Evolutionary conservation across 2,113 vertebrate species (phyloP), one percentile per base, ranked within the genome.

Genomic region (Hypomesus transpacificus): DNA sequence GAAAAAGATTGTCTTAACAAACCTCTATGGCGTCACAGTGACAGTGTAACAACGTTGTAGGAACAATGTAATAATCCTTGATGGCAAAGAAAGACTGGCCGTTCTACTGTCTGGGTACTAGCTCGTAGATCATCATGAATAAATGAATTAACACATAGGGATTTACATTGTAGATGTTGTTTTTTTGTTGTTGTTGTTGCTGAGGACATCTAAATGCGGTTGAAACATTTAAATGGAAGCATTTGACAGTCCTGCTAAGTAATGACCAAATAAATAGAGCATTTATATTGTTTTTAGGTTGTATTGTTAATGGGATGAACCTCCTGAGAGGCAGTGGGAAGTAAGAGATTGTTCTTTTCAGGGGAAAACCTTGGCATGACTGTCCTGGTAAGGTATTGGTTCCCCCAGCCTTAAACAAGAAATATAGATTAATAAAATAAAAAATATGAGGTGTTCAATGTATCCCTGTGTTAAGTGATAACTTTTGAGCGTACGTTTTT

Each of bases 251-350:
- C 78, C 80, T 87, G 80, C 86, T 80, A 82, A 85, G 83, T 88
- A 87, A 85, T 85, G 81, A 88, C 80, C 85, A 80, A 88, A 86
- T 88, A 86, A 87, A 87, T 81, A 84, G 80, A 88, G 81, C 69
- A 86, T 85, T 80, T 86, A 81, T 82, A 84, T 88, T 84, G 74
- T 76, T 84, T 63, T 79, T 52, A 68, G 58, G 26, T 51, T 74
- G 67, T 61, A 22, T 39, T 53, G 56, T 68, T 18, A 24, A 20
- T 31, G 61, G 20, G 26, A 28, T 18, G 61, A 21, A n/a, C 16
- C 17, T 39, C 14, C 20, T 14, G 7, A 8, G 9, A 7, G 39
- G 11, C 39, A 46, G 7, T 46, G 39, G 39, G 39, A 11, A 26
- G 24, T 26, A 26, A 46, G 39, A 46, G 8, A 13, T 46, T 2